A percentile compares a stretch with the other conserved stretches of the same genome.
phyloP scores from a whole-genome alignment of 2,888 invertebrate species.

The Serripes groenlandicus region DNA sequence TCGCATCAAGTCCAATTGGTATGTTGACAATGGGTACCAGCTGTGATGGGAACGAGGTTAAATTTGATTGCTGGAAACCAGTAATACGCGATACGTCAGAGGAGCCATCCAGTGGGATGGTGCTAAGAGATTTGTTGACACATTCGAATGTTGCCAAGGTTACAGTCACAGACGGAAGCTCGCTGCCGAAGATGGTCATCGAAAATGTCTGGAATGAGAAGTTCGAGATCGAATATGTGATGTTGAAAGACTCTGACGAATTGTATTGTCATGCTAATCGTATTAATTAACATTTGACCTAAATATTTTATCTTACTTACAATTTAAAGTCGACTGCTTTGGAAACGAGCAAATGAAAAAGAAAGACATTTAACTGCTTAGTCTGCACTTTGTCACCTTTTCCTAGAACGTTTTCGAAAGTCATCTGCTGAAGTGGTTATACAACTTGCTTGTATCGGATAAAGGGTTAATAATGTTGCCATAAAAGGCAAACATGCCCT shows the following conservation, averaged over 20 bases:
- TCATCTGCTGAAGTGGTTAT: too few species aligned
- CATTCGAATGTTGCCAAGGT: slow-evolving; percentile 29
- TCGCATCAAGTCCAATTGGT: slow-evolving; percentile 33
- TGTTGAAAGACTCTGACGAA: background rate
- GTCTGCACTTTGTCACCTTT: too few species aligned
- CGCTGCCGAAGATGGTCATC: slow-evolving; percentile 37
- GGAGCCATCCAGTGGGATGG: slow-evolving; percentile 36
- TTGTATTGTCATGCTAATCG: slow-evolving; percentile 46
- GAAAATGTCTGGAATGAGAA: slow-evolving; percentile 47
- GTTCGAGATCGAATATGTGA: slow-evolving; percentile 44
- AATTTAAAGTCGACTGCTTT: too few species aligned
- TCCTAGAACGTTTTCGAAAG: too few species aligned
- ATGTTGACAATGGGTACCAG: slow-evolving; percentile 43
- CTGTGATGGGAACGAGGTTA: slow-evolving; percentile 4
- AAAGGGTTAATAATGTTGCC: too few species aligned
- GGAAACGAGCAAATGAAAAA: too few species aligned
- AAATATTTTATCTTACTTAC: too few species aligned
- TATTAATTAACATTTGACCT: too few species aligned
- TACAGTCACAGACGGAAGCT: background rate
- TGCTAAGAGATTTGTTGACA: slow-evolving; percentile 23
- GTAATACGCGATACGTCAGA: slow-evolving; percentile 27
- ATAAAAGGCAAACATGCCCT: too few species aligned
- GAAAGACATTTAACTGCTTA: too few species aligned
- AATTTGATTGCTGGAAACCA: slow-evolving; percentile 55
- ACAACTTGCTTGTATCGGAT: too few species aligned